Conservation (phyloP, 2,888 invertebrate species). For the Chrysodeixis includens region DNA sequence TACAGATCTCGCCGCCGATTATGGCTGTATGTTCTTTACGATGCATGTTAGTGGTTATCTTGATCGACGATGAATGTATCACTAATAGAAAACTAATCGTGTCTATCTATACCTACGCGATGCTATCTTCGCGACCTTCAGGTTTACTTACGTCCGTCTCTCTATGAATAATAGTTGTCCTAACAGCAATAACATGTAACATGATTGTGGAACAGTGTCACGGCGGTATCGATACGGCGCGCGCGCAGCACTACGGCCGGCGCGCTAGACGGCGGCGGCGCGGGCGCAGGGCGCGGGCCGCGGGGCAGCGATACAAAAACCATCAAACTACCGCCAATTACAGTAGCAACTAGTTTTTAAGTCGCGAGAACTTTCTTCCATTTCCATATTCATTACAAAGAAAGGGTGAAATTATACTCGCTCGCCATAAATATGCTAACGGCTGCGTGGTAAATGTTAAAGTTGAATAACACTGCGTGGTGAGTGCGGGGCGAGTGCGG, state of each 20-base stretch:
- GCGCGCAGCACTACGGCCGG: constrained; percentile 39
- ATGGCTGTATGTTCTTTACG: constrained; percentile 31
- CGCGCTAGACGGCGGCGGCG: constrained; percentile 21
- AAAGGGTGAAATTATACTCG: constrained; percentile 86
- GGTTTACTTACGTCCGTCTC: constrained; percentile 25
- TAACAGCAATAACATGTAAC: constrained; percentile 34
- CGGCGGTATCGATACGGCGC: constrained; percentile 26
- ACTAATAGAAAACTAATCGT: constrained; percentile 54
- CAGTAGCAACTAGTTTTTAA: constrained; percentile 83
- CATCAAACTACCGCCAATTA: constrained; percentile 77
- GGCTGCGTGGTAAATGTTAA: constrained; percentile 82
- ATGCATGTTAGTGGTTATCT: constrained; percentile 42
- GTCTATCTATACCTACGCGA: constrained; percentile 17
- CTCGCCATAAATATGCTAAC: constrained; percentile 83
- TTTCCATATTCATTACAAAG: constrained; percentile 86
- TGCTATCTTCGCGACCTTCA: constrained; percentile 44
- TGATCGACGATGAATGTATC: constrained; percentile 36
- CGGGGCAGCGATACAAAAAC: constrained; percentile 68
- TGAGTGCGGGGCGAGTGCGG: constrained; percentile 36
- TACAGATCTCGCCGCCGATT: constrained; percentile 39
- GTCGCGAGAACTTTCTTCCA: constrained; percentile 87
- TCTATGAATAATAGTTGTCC: constrained; percentile 23
- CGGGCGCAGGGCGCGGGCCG: constrained; percentile 11
- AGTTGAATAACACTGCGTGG: constrained; percentile 83
- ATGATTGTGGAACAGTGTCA: constrained; percentile 24